Base-by-base conservation (phyloP, 2,113 vertebrate genomes). In the Anthoscopus minutus region DNA sequence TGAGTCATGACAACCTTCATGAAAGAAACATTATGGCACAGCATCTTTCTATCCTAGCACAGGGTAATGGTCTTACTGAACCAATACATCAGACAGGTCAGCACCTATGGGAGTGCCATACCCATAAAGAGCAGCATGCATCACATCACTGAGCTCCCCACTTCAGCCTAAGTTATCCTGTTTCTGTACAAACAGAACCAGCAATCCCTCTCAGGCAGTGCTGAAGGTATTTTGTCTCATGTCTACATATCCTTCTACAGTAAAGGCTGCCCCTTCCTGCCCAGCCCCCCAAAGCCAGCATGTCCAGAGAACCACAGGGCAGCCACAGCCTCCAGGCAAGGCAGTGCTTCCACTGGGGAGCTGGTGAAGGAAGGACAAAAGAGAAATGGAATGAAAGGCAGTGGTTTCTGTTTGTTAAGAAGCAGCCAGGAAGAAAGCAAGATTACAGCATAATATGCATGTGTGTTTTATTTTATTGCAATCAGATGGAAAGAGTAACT, bases 261-360 rank as follows among this genome's bases (percentile, higher is more conserved):
- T n/a, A n/a, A n/a, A n/a, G 25, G 54, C 53, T 64, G 73, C 4
- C 48, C 44, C 45, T 80, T 58, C 83, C 19, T 7, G 10, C 37
- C 58, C 87, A 70, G 47, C 42, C 54, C 65, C 72, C 40, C 0
- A 5, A 44, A 69, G 61, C 33, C 8, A 1, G 33, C 24, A 13
- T 0, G 31, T 47, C n/a, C 0, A 0, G 38, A 80, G 51, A 92
- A 58, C 23, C 0, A 0, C 0, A 1, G 56, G 60, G 33, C 42
- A 92, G 86, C 35, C 10, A 14, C 50, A 83, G 93, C 40, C 76
- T 42, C 44, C 56, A 57, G 77, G 72, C 3, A 0, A 74, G n/a
- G 37, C 57, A 77, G 23, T 24, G 35, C 51, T 58, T 62, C 2
- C 2, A 10, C 42, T 31, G 30, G 30, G 53, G 78, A 89, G 61